These are phyloP conservation scores for Cyprinodon variegatus DNA, from an alignment of 2,113 vertebrate genomes.

Conservation along the genomic window DNA sequence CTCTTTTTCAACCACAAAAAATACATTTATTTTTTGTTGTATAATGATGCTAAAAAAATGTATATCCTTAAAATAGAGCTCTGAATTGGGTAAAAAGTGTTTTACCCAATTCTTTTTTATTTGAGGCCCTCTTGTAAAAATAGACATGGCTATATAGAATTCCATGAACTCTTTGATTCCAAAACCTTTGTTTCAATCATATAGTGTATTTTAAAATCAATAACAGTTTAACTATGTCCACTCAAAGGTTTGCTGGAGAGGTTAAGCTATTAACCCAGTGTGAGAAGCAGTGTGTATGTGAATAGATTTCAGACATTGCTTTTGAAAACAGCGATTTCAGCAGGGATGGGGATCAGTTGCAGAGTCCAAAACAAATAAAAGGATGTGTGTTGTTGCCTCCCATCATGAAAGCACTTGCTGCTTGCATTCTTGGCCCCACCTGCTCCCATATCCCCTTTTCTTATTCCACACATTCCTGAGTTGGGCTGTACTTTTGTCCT, in stretches of 20 bases:
- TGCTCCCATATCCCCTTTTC: slow-evolving; percentile 47
- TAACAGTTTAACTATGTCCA: slow-evolving; percentile 2
- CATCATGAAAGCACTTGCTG: slow-evolving; percentile 50
- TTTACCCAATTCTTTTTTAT: no score
- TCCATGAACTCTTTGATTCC: background rate
- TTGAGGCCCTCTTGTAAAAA: no score
- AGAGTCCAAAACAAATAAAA: slow-evolving; percentile 63
- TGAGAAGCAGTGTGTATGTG: slow-evolving; percentile 13
- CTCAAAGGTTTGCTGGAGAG: slow-evolving; percentile 10
- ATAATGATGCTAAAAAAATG: no score
- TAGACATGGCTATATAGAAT: no score
- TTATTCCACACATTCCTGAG: slow-evolving; percentile 56
- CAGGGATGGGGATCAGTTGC: slow-evolving; percentile 21
- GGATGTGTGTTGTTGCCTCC: slow-evolving; percentile 54
- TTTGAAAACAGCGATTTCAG: slow-evolving; percentile 44
- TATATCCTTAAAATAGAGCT: no score
- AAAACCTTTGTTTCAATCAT: background rate
- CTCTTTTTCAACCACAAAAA: no score
- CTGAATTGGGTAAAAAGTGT: no score
- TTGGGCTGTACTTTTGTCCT: slow-evolving; percentile 43
- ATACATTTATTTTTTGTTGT: no score
- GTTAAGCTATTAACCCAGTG: slow-evolving; percentile 31
- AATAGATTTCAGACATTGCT: slow-evolving; percentile 25
- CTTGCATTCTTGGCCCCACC: slow-evolving; percentile 61
- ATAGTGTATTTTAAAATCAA: background rate